Conservation (phyloP, 2,888 invertebrate genomes). For the Melolontha melolontha region DNA sequence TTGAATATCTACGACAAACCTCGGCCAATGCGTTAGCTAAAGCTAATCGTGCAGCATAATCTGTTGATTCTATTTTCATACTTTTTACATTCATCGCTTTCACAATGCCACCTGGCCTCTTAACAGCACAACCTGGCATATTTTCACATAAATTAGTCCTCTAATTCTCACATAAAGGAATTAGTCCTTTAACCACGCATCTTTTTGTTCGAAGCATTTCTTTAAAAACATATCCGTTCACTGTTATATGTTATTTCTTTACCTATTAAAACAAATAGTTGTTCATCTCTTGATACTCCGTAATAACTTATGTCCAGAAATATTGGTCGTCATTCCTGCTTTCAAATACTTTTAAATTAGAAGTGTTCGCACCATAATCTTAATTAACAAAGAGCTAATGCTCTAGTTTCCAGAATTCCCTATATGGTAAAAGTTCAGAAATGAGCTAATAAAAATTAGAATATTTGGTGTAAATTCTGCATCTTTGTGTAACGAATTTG, state of each 20-base stretch:
- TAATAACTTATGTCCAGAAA: slow-evolving; percentile 84
- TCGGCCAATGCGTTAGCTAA: slow-evolving; percentile 85
- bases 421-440: no score
- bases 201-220: slow-evolving; percentile 70
- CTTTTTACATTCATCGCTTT: slow-evolving; percentile 81
- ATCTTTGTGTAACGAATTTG: no score
- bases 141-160: slow-evolving; percentile 84
- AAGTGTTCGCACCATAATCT: no score
- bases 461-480: no score
- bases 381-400: no score
- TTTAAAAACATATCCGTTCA: slow-evolving; percentile 82
- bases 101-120: slow-evolving; percentile 83
- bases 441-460: no score
- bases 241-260: slow-evolving; percentile 69
- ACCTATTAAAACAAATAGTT: slow-evolving; percentile 81
- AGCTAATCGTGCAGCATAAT: slow-evolving; percentile 83
- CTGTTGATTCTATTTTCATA: slow-evolving; percentile 80
- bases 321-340: slow-evolving; percentile 70
- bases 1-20: slow-evolving; percentile 80
- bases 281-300: slow-evolving; percentile 70
- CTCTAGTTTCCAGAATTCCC: no score
- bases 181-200: slow-evolving; percentile 88
- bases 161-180: slow-evolving; percentile 80
- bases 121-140: slow-evolving; percentile 82
- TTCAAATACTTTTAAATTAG: no score